phyloP scores from a whole-genome alignment of 2,888 invertebrate genomes.

The Sipha maydis region DNA sequence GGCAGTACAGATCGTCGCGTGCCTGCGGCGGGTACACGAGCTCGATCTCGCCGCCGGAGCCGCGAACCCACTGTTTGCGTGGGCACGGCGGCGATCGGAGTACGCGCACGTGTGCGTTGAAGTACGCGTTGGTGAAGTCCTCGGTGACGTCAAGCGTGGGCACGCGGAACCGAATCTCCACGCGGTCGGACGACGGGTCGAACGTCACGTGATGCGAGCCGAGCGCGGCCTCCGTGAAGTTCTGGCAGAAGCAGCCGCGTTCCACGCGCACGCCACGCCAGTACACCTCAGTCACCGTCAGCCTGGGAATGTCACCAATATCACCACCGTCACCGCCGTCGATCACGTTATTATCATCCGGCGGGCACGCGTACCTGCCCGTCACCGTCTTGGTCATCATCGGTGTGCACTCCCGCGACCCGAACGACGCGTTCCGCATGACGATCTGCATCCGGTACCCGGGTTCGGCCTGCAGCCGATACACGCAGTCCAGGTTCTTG shows the following conservation, averaged over 20 bases:
- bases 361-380: not conserved
- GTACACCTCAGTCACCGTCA: slow-evolving; percentile 76
- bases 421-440: slow-evolving; percentile 79
- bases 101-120: slow-evolving; percentile 76
- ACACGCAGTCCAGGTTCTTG: slow-evolving; percentile 79
- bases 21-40: slow-evolving; percentile 74
- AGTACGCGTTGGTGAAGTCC: slow-evolving; percentile 84
- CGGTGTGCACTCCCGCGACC: slow-evolving; percentile 68
- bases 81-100: slow-evolving; percentile 74
- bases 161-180: slow-evolving; percentile 82
- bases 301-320: slow-evolving; percentile 62
- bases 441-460: slow-evolving; percentile 72
- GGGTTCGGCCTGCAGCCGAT: slow-evolving; percentile 76
- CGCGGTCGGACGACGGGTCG: slow-evolving; percentile 71
- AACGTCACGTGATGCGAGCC: slow-evolving; percentile 72
- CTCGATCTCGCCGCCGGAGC: slow-evolving; percentile 75
- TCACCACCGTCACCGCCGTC: not conserved
- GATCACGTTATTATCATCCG: too few relatives aligned
- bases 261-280: slow-evolving; percentile 79
- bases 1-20: slow-evolving; percentile 75
- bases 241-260: slow-evolving; percentile 84
- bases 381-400: not conserved
- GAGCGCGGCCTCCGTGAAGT: slow-evolving; percentile 68
- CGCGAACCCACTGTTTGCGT: slow-evolving; percentile 73
- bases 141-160: slow-evolving; percentile 80